These are phyloP conservation scores for Paramacrobiotus metropolitanus DNA, from an alignment of 1,140 invertebrate species.

Conservation along the genomic window DNA sequence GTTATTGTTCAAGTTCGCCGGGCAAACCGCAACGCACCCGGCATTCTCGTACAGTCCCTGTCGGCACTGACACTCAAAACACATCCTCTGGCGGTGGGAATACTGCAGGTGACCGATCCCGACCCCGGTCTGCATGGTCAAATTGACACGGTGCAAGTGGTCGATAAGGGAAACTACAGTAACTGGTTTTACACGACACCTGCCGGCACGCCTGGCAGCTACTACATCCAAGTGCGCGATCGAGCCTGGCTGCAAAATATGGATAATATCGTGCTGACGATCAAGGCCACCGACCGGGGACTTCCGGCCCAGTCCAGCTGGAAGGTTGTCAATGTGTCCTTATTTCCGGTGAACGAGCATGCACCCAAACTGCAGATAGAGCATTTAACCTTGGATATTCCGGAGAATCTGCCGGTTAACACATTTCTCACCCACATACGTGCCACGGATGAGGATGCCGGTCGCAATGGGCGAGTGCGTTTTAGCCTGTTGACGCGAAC, in stretches of 20 bases:
- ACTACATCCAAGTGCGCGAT: neutral
- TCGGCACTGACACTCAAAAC: conserved; percentile 19
- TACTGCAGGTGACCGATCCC: conserved; percentile 53
- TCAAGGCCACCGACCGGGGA: conserved; percentile 58
- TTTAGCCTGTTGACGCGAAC: neutral
- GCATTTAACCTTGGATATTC: neutral
- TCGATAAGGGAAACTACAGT: conserved; percentile 16
- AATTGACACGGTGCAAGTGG: conserved; percentile 55
- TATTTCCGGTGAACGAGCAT: conserved; percentile 38
- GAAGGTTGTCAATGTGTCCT: conserved; percentile 15
- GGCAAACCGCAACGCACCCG: conserved; percentile 62
- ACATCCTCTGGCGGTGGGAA: conserved; percentile 62
- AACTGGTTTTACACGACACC: neutral
- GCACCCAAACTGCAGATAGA: conserved; percentile 24
- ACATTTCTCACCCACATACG: neutral
- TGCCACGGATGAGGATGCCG: neutral
- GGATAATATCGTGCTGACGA: conserved; percentile 39
- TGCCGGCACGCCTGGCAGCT: neutral
- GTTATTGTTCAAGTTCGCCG: conserved; percentile 50
- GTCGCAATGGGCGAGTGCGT: neutral
- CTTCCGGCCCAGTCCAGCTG: conserved; percentile 33
- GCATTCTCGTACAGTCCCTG: conserved; percentile 38
- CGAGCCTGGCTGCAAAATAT: conserved; percentile 4
- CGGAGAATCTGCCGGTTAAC: neutral
- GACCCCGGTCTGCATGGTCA: conserved; percentile 47